Evolutionary conservation across 2,797 vertebrate genomes (phyloP), one percentile per base, ranked within the genome.

Genomic region (Vespertilio murinus): DNA sequence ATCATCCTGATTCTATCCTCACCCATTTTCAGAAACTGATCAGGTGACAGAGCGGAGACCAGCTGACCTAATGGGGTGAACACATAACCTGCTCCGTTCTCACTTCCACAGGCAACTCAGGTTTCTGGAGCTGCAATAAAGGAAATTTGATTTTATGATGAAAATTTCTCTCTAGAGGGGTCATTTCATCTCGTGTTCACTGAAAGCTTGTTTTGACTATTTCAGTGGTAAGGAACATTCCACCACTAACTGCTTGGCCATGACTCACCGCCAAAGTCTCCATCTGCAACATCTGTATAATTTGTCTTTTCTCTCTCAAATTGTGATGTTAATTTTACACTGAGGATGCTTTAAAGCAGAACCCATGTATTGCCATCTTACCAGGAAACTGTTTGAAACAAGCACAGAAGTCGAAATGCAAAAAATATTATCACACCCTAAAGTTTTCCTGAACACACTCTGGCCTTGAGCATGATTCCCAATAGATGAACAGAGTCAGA

Each of bases 61-160:
- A 54, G 16, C 17, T 40, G 22, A 69, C 2, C 12, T 25, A 70
- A 33, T 1, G 33, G 16, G 35, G 25, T 6, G 40, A 59, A 14
- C 1, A 30, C n/a, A 65, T 30, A 45, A n/a, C 61, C 33, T 65
- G 25, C 12, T 30, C 20, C 38, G 70, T n/a, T 64, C 18, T 54
- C 3, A 10, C 49, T 9, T 74, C 33, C 10, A 4, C 71, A 77
- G 88, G 79, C 67, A 89, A 75, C 45, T 70, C 49, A 42, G 83
- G 71, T 77, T 82, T 95, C 28, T 20, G 82, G 10, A 59, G 90
- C 73, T 71, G 75, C 95, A 91, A 96, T 91, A 84, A 93, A 88
- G 88, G 84, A 96, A 71, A 96, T 94, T 94, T 93, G 88, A 92
- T 95, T 96, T 97, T 88, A 86, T 96, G 90, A 91, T 78, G 81